A percentile compares a stretch with the other conserved stretches of the same genome.
Conservation (phyloP, 2,113 vertebrate species). For the Vidua chalybeata region DNA sequence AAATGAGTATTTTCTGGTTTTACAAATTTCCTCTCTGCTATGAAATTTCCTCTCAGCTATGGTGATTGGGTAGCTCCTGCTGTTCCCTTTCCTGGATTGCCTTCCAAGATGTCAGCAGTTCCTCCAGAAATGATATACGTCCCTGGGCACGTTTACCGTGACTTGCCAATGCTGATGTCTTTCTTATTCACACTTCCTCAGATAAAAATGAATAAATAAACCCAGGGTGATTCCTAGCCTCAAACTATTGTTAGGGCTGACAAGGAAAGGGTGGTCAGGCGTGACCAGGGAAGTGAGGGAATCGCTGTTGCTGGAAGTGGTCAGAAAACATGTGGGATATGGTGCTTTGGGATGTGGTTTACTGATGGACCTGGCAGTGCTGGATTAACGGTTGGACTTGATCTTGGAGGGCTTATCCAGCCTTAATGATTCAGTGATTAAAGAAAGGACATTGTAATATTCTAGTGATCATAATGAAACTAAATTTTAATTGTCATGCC, state of each 20-base stretch:
- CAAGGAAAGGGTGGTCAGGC: neutral
- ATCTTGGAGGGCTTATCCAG: neutral
- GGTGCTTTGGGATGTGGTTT: neutral
- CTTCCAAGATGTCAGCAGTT: neutral
- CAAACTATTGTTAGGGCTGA: neutral
- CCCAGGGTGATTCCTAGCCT: neutral
- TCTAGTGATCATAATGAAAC: neutral
- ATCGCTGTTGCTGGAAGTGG: neutral
- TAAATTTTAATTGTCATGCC: neutral
- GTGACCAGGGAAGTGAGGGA: neutral
- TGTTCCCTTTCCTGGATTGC: neutral
- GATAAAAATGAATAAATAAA: neutral
- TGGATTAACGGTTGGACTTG: neutral
- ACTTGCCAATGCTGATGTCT: neutral
- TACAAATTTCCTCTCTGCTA: neutral
- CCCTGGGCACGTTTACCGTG: neutral
- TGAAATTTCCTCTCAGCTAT: too few species aligned
- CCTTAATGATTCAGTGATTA: neutral
- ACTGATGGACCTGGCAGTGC: neutral
- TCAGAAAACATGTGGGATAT: fast-evolving
- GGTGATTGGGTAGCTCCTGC: neutral
- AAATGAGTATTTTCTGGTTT: neutral
- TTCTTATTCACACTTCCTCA: neutral
- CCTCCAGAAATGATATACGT: neutral
- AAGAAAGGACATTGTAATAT: neutral